phyloP scores from a whole-genome alignment of 1,140 invertebrate genomes.

The Bursaphelenchus mucronatus region DNA sequence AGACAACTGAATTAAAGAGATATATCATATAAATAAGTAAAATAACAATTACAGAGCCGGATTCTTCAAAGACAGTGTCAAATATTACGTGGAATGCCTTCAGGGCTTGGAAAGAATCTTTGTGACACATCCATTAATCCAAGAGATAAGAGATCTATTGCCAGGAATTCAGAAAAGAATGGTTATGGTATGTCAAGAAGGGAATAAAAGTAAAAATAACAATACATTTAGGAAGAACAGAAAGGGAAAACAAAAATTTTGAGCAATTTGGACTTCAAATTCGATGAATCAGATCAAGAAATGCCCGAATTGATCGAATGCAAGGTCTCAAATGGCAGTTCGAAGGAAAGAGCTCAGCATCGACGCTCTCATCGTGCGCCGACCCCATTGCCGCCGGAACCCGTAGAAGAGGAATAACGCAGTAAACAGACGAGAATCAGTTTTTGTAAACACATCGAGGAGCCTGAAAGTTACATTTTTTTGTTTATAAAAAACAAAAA shows the following conservation, averaged over 20 bases:
- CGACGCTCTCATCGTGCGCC: conserved; percentile 14
- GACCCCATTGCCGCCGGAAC: conserved; percentile 12
- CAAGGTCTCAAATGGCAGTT: conserved; percentile 6
- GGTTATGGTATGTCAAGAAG: neutral
- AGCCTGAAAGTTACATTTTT: conserved; percentile 32
- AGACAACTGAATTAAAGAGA: no score
- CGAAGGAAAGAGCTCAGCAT: conserved; percentile 17
- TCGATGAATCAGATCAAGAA: neutral
- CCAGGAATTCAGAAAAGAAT: conserved; percentile 1
- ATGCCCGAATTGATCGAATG: neutral
- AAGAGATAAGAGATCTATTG: neutral
- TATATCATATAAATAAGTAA: neutral
- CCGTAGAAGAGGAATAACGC: no score
- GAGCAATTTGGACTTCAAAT: neutral
- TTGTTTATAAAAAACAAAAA: conserved; percentile 12
- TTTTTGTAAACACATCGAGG: conserved; percentile 40
- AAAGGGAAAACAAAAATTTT: neutral
- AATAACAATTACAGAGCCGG: no score
- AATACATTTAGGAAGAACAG: neutral
- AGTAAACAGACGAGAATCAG: no score
- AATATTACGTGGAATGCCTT: no score
- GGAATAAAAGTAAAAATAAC: conserved; percentile 11
- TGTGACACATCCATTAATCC: no score
- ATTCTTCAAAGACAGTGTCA: no score
- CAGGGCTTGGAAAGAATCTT: no score